Evolutionary conservation across 2,888 invertebrate species (phyloP), one percentile per base, ranked within the genome.

Genomic region (Diachrysia chrysitis): DNA sequence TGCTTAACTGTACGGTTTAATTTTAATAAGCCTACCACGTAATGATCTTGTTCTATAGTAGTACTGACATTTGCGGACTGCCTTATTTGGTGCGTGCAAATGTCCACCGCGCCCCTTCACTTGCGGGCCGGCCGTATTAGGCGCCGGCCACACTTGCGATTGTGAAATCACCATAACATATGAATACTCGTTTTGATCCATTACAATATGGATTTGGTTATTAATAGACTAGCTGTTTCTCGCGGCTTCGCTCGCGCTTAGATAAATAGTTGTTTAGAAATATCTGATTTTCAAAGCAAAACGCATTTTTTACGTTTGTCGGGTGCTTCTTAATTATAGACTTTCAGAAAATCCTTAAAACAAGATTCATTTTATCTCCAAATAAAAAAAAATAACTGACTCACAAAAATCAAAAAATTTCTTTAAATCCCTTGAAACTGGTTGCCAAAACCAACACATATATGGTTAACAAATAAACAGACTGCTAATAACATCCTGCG

Each of bases 1-100:
- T 37, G 16, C 37, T 16, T n/a, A 42, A 42, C 29, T 25, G 5
- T n/a, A 42, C n/a, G 7, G n/a, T 42, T 42, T n/a, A n/a, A 42
- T 42, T 42, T n/a, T 42, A 42, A 42, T 42, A 42, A 42, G 42
- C 42, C 42, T 42, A 42, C 42, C 68, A 19, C 21, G 57, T 76
- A 76, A 76, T 76, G 37, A 51, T 74, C 71, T 71, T 66, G 66
- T 79, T 73, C 54, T n/a, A 66, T 58, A 23, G 42, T 63, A 64
- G 58, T 32, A 37, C 58, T 77, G 64, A 59, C 75, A 64, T 75
- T 77, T 75, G 69, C 69, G 21, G 57, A 69, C 62, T 69, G 57
- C 81, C 79, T 66, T 80, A 76, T 73, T 58, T 46, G 68, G 73
- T 53, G 5, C 42, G 66, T 64, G 71, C 75, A 75, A 80, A 78